Percentiles rank a stretch among this genome's conserved stretches.
These are phyloP conservation scores for Acanthurus lineatus DNA, from an alignment of 2,797 vertebrate species.

Conservation along the genomic window DNA sequence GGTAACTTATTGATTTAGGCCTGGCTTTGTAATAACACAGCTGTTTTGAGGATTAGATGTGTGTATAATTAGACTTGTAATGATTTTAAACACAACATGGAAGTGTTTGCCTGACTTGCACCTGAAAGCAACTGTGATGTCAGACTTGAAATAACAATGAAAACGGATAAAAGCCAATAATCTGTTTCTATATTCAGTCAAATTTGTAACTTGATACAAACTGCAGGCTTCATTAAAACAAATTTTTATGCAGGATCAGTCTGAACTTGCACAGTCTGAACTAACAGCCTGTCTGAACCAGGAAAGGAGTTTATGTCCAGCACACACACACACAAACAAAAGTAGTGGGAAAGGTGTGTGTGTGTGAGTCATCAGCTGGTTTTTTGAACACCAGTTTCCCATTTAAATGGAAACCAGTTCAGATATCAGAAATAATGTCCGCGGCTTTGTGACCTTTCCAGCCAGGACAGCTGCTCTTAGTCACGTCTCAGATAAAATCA, in stretches of 20 bases:
- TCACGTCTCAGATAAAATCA: constrained; percentile 37
- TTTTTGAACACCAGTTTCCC: constrained; percentile 26
- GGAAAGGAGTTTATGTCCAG: constrained; percentile 2
- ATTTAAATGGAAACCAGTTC: constrained; percentile 26
- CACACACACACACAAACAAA: constrained; percentile 3
- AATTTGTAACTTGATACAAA: neutral
- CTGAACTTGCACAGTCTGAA: constrained; percentile 25
- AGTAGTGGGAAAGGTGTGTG: constrained; percentile 9
- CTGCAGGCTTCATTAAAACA: constrained; percentile 5
- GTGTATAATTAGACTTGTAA: neutral
- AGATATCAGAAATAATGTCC: neutral
- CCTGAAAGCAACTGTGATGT: neutral
- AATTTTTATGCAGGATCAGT: constrained; percentile 23
- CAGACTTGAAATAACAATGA: neutral
- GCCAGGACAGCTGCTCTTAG: constrained; percentile 40
- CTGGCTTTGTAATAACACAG: constrained; percentile 40
- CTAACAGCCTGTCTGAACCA: constrained; percentile 8
- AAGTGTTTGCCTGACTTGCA: neutral
- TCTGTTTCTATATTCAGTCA: neutral
- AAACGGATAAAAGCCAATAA: neutral
- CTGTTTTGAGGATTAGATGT: constrained; percentile 16
- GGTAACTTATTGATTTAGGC: constrained; percentile 68
- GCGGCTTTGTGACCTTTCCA: neutral
- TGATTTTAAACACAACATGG: neutral
- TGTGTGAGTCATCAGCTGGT: neutral